Base-by-base conservation (phyloP, 2,888 invertebrate species). In the Andrena praecox region DNA sequence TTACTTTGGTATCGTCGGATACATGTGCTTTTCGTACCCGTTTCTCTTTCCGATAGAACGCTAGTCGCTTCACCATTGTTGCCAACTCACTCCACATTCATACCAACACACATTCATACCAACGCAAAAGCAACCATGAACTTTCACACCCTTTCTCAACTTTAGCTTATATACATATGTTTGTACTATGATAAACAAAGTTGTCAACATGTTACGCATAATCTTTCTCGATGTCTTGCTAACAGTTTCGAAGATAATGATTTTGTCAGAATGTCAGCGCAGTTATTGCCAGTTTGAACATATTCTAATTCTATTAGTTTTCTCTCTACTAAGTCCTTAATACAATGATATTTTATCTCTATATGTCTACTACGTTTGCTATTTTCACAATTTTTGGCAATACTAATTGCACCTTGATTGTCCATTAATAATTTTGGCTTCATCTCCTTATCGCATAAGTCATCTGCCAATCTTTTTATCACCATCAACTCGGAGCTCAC, bases 301-400 rank as follows among this genome's bases (percentile, higher is more conserved):
- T 59, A 59, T 0, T 59, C 27, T 59, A 59, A 29, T 6, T 59
- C 16, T n/a, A 59, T 59, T 12, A 59, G 12, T 6, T 29, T 16
- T 29, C 29, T 59, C 27, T 59, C 16, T 4, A 59, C 29, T 59
- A 59, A 31, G 12, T 59, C 29, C 2, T 31, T 59, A 16, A 59
- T 59, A 59, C 12, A 8, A 29, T 59, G 50, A 50, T 50, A 59
- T 59, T 59, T 59, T 3, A 59, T 16, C 27, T 59, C 31, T 12
- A 59, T 59, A 16, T 59, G 59, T 29, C 29, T 59, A 6, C 59
- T 31, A 29, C 59, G 27, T 20, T 59, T 59, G 7, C 59, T 59
- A 59, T 50, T n/a, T n/a, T 50, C 50, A 50, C 6, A 50, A n/a
- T 50, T 50, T 50, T 50, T 50, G n/a, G 50, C 50, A 50, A 50